Evolutionary conservation across 2,888 invertebrate genomes (phyloP), one percentile per base, ranked within the genome.

Genomic region (Coremacera marginata): DNA sequence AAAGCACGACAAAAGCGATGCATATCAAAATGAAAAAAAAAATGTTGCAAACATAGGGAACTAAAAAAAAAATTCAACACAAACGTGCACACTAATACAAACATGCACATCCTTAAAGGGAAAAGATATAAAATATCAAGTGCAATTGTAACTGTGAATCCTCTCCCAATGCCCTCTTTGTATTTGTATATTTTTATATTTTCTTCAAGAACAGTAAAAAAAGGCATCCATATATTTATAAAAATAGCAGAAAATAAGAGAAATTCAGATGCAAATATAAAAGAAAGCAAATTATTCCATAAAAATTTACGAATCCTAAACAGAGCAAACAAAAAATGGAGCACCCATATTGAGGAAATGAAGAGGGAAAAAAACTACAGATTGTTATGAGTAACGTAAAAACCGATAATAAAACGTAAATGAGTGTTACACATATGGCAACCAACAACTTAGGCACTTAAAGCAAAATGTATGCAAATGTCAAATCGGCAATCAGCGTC

Each of bases 391-490:
- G 31, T n/a, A 31, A 63, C 63, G 63, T 63, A 63, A 63, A 63
- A 63, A 31, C n/a, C 63, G 34, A n/a, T 31, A 63, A 31, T 63
- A 63, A 63, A 63, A 63, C 63, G 31, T 63, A 63, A 63, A 63
- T 63, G 63, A 63, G 31, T 31, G 63, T 14, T 31, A 63, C 27
- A 16, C 63, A 63, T 63, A 63, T 63, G 63, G 63, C 31, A 31
- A 63, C 27, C 27, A 25, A 63, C 9, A 22, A 55, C 55, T 19
- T 5, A n/a, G 22, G 55, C 9, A 55, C 55, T 19, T 19, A 55
- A 19, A 55, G 19, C 55, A 11, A 44, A 44, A 14, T 44, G 44
- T 44, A 44, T 44, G 44, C 44, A 44, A 55, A 55, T 22, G 55
- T 55, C 55, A 19, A 55, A 8, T 55, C 22, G 19, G 55, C 55